Evolutionary conservation across 2,797 vertebrate species (phyloP), one percentile per base, ranked within the genome.

Genomic region (Microctenopoma stevenorrisi): DNA sequence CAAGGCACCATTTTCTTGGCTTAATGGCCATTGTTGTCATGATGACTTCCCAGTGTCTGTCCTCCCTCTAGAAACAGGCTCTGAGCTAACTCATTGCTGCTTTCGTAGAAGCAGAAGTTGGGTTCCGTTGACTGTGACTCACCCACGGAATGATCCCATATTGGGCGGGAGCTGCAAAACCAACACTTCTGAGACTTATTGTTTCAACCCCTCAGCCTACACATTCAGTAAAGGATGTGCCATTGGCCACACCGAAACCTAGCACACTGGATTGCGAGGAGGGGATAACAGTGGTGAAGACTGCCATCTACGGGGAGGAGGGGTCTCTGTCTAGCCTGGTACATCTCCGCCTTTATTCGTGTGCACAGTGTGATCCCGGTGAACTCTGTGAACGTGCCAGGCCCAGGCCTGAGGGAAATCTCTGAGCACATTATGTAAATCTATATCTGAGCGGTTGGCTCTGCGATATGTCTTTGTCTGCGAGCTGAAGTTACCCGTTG

Each of bases 371-470:
- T 49, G 8, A 40, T 69, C 25, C n/a, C 4, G 22, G n/a, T 2
- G 12, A 52, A 55, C 64, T 68, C 73, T n/a, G 60, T 62, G 60
- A 75, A 67, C 4, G 48, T 61, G 64, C 60, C 55, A 9, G 2
- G 52, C 63, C 40, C 38, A 5, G 54, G 48, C 71, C 49, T 56
- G 9, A 10, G 63, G 63, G 44, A 82, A 77, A 70, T 76, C 37
- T 63, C 16, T 7, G 52, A 49, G 52, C n/a, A 57, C 72, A 63
- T 72, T 42, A 76, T 73, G 68, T 26, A 72, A 83, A 77, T 83
- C 33, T 57, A 1, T 18, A 18, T 51, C 33, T 30, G 58, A 63
- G 64, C 51, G 67, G 65, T 49, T 56, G 14, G 13, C 10, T 59
- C 7, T 44, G 25, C 13, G 51, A 25, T 33, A 22, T 60, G 25